Evolutionary conservation across 2,797 vertebrate genomes (phyloP), one percentile per base, ranked within the genome.

Genomic region (Sarcoramphus papa): DNA sequence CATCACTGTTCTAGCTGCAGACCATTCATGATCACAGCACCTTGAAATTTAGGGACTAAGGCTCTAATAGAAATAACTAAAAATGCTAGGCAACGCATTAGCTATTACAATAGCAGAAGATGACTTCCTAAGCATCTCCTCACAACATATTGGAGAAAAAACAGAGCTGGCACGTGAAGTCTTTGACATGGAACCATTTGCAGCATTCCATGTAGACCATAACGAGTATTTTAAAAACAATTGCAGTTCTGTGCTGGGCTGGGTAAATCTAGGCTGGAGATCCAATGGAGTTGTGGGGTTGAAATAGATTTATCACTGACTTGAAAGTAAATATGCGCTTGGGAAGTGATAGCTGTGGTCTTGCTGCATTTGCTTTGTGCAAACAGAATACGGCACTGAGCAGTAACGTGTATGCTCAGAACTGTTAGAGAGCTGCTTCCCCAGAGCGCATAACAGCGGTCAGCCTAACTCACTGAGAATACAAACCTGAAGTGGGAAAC

Each of bases 311-410:
- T 62, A 17, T 90, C 18, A 3, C 30, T 47, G 65, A 22, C 41
- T 27, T 56, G 54, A 37, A 77, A 35, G 72, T 14, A 47, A 45
- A 30, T 8, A 5, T 4, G 47, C 0, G 0, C 37, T n/a, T 43
- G 21, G 50, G 67, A 63, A 30, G 37, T 1, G n/a, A 12, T 47
- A 21, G 30, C 33, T 18, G 14, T 9, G 82, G 37, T 54, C 48
- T 60, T 37, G 10, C 63, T 37, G 68, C 15, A 1, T 35, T 45
- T 31, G 28, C 37, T 65, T 37, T 60, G 76, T 27, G 64, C 45
- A 65, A 30, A 50, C 24, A 56, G 60, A 23, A 16, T 4, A 2
- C 5, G 14, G 48, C 79, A 48, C 33, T 5, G 65, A 73, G 41
- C 60, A 12, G 60, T 2, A 37, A 15, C 1, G 2, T 10, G 41